Evolutionary conservation across 2,888 invertebrate genomes (phyloP), one percentile per base, ranked within the genome.

Genomic region (Drosophila niveifrons): DNA sequence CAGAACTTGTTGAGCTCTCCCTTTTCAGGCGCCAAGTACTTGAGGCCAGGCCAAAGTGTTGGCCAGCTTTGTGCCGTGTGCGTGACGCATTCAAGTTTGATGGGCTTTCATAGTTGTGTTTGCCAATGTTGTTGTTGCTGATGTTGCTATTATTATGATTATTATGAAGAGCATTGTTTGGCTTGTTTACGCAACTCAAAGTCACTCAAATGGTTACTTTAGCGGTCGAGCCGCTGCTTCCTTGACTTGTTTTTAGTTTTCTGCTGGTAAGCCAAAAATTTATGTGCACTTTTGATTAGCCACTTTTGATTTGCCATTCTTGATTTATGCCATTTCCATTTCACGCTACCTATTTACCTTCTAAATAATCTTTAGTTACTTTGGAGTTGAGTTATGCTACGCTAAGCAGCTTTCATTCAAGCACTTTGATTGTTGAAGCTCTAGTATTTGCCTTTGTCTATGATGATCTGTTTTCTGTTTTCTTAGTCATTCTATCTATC

Each of bases 1-100:
- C 69, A 56, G 71, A 78, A 82, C 82, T 82, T 82, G 86, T 82
- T 82, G 86, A 82, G 80, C 70, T 23, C 23, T 23, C 23, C 72
- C n/a, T 1, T 4, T 36, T 13, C 3, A 55, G 41, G n/a, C 29
- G 46, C 29, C 47, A 13, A 13, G 18, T 46, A 15, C 46, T 41
- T 13, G n/a, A 46, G 44, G 36, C n/a, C 36, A 4, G 36, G 36
- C 39, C 39, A 6, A 15, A 9, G 39, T 13, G 8, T 13, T 44
- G 17, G 44, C 34, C 65, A 23, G 44, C 18, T 58, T 55, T 64
- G 66, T 53, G 11, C 18, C 62, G 56, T 69, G 74, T 82, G 82
- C 85, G 82, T 85, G 85, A 78, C 82, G 78, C 85, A 78, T 82
- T 83, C 74, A 71, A 59, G 64, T 66, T 82, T 80, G 80, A 82